Evolutionary conservation across 2,888 invertebrate genomes (phyloP).

Genomic region (Rhingia rostrata): DNA sequence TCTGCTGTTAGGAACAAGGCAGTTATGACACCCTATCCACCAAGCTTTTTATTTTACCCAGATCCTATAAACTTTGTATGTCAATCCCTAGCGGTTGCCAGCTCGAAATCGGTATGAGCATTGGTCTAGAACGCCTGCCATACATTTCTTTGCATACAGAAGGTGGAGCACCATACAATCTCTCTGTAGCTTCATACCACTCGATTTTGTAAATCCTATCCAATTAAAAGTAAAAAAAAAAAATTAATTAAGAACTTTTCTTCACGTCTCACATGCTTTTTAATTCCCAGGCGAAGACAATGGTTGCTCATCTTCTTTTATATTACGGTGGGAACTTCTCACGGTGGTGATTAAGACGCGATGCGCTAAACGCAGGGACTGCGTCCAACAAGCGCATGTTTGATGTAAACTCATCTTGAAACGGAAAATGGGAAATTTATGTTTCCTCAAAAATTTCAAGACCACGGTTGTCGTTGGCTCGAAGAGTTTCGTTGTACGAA

Average conservation of each 20-base stretch:
- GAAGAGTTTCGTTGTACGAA: conserved; percentile 20
- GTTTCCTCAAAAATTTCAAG: conserved; percentile 51
- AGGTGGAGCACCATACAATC: too few species aligned
- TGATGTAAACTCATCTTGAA: conserved; percentile 32
- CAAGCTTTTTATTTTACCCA: too few species aligned
- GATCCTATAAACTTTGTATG: too few species aligned
- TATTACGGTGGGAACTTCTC: conserved; percentile 61
- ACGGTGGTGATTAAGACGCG: conserved; percentile 58
- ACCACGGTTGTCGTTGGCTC: conserved; percentile 48
- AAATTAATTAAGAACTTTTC: conserved; percentile 42
- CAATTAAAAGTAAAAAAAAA: conserved; percentile 36
- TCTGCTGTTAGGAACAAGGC: too few species aligned
- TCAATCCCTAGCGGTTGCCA: too few species aligned
- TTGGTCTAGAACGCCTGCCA: too few species aligned
- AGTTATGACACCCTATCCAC: too few species aligned
- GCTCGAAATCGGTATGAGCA: too few species aligned
- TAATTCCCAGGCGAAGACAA: conserved; percentile 52
- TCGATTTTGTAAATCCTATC: background rate
- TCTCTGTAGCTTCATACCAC: too few species aligned
- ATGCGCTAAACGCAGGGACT: conserved; percentile 47
- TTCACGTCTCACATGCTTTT: background rate
- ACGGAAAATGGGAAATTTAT: conserved; percentile 47
- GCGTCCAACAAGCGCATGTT: conserved; percentile 14
- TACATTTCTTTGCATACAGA: too few species aligned
- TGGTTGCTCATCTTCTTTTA: conserved; percentile 33